Conservation (phyloP, 2,888 invertebrate genomes). For the Thecocarcelia acutangulata region DNA sequence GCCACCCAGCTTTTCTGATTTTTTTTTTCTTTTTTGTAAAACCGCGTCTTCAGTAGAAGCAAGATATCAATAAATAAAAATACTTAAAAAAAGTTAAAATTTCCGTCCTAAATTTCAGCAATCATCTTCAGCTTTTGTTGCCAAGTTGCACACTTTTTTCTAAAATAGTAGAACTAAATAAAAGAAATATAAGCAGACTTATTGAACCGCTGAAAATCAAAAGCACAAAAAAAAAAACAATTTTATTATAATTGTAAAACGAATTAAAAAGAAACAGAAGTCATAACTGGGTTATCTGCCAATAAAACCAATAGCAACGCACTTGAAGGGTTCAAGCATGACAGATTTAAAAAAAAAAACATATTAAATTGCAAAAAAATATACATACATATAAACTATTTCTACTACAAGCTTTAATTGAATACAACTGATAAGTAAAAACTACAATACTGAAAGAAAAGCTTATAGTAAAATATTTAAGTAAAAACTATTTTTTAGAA, state of each 20-base stretch:
- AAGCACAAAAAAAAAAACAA: too few relatives aligned
- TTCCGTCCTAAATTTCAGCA: neutral
- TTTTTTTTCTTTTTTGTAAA: too few relatives aligned
- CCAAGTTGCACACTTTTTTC: neutral
- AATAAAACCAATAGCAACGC: constrained; percentile 23
- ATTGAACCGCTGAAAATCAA: constrained; percentile 37
- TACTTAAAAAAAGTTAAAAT: too few relatives aligned
- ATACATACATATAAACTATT: constrained; percentile 15
- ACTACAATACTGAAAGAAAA: constrained; percentile 21
- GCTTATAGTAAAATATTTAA: neutral
- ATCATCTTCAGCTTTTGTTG: constrained; percentile 29
- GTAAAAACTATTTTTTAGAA: too few relatives aligned
- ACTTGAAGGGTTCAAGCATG: constrained; percentile 60
- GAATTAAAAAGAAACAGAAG: neutral
- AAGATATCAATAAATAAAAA: too few relatives aligned
- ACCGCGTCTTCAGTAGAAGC: too few relatives aligned
- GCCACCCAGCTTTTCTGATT: too few relatives aligned
- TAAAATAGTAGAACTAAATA: neutral
- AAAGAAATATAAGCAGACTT: neutral
- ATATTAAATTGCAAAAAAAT: neutral
- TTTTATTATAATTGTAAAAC: too few relatives aligned
- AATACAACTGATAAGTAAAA: constrained; percentile 42
- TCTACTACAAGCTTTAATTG: constrained; percentile 3
- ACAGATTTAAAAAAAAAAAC: constrained; percentile 38
- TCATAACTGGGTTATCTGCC: constrained; percentile 51